These are phyloP conservation scores for Chiloscyllium plagiosum DNA, from an alignment of 2,113 vertebrate genomes.

Conservation along the genomic window DNA sequence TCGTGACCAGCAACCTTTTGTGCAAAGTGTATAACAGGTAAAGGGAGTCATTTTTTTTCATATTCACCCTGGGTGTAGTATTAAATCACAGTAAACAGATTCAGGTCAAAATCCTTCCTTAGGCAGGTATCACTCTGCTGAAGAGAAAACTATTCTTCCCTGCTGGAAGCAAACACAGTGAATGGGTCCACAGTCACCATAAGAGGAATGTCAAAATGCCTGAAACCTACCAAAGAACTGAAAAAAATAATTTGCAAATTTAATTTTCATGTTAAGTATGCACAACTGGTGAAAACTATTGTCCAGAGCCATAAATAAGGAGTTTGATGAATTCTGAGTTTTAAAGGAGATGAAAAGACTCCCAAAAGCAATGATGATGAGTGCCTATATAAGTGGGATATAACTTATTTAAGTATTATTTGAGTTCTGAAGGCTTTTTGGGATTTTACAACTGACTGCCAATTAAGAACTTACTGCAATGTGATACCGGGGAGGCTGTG, in stretches of 20 bases:
- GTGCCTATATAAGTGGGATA: slow-evolving; percentile 19
- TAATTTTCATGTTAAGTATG: neutral
- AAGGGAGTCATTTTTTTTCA: slow-evolving; percentile 1
- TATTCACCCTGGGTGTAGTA: neutral
- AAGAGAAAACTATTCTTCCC: neutral
- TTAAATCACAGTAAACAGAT: slow-evolving; percentile 34
- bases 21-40: neutral
- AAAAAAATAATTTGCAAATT: neutral
- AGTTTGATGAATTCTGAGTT: neutral
- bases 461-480: slow-evolving; percentile 4
- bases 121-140: slow-evolving; percentile 12
- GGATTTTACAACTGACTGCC: neutral
- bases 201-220: neutral
- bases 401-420: slow-evolving; percentile 2
- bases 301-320: neutral
- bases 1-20: neutral
- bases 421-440: neutral
- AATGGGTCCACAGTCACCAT: neutral
- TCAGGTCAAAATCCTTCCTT: slow-evolving; percentile 13
- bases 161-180: neutral
- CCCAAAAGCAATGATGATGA: neutral
- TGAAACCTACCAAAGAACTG: neutral
- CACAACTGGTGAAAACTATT: neutral
- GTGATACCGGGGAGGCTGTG: neutral
- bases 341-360: slow-evolving; percentile 12